Percentiles rank a stretch among this genome's conserved stretches.
phyloP scores from a whole-genome alignment of 1,140 invertebrate genomes.

The Zaprionus camerounensis region DNA sequence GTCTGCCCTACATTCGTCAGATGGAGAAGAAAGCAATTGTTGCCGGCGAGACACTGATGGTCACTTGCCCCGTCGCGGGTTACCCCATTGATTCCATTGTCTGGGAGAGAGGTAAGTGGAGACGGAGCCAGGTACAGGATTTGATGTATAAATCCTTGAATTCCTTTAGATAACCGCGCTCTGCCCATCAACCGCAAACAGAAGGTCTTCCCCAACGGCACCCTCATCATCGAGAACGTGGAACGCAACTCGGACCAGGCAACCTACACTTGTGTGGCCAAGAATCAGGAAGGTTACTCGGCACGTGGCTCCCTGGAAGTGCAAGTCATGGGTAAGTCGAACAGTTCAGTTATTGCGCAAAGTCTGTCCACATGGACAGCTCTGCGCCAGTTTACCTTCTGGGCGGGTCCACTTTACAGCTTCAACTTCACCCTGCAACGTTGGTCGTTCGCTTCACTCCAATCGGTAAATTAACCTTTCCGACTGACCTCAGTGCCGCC shows the following conservation, averaged over 20 bases:
- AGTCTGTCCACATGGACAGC: slow-evolving; percentile 10
- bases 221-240: slow-evolving; percentile 96
- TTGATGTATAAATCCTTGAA: background rate
- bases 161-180: slow-evolving; percentile 85
- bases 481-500: slow-evolving; percentile 86
- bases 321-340: slow-evolving; percentile 96
- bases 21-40: slow-evolving; percentile 98
- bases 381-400: slow-evolving; percentile 31
- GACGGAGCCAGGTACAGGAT: background rate
- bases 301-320: slow-evolving; percentile 94
- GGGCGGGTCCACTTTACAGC: slow-evolving; percentile 60
- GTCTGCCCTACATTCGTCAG: slow-evolving; percentile 93
- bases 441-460: slow-evolving; percentile 55
- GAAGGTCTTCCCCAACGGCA: slow-evolving; percentile 96
- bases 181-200: slow-evolving; percentile 98
- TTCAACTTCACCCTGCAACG: slow-evolving; percentile 38
- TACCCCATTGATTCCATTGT: slow-evolving; percentile 96
- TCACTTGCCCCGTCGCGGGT: slow-evolving; percentile 96
- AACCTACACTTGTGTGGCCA: slow-evolving; percentile 96
- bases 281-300: slow-evolving; percentile 94
- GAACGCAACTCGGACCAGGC: slow-evolving; percentile 96
- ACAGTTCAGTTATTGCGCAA: slow-evolving; percentile 26
- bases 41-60: slow-evolving; percentile 94
- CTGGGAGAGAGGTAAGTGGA: slow-evolving; percentile 92
- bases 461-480: background rate